Evolutionary conservation across 53 echinoderm and acorn worm species (phyloP).

Genomic region (Arbacia lixula): DNA sequence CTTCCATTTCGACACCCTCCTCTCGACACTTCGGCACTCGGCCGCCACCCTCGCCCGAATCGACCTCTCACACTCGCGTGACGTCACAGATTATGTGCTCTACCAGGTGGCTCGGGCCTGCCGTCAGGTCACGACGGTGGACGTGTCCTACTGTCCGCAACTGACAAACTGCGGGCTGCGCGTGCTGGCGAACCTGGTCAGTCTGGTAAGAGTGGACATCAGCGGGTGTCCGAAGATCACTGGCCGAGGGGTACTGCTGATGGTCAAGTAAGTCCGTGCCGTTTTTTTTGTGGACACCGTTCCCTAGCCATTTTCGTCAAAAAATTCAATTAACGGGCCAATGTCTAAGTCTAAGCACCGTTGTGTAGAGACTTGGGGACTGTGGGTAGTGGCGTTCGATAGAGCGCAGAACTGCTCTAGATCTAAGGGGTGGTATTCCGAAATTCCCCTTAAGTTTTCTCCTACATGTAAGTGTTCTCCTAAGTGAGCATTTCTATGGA

Average conservation of each 20-base stretch:
- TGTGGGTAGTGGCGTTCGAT: no score
- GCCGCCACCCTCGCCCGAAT: conserved; percentile 42
- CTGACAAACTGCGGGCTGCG: conserved; percentile 72
- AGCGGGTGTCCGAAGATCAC: conserved; percentile 82
- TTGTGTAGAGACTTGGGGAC: no score
- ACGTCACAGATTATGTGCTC: conserved; percentile 76
- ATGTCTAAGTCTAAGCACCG: no score
- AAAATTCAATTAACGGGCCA: no score
- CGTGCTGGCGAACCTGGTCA: conserved; percentile 57
- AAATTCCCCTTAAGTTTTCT: no score
- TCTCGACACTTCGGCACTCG: not conserved
- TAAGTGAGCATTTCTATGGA: no score
- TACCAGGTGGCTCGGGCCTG: conserved; percentile 62
- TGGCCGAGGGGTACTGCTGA: conserved; percentile 62
- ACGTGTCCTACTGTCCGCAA: conserved; percentile 65
- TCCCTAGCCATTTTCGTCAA: not conserved
- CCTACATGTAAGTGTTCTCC: no score
- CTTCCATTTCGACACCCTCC: conserved; percentile 33
- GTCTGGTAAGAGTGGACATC: conserved; percentile 62
- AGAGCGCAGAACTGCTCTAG: no score
- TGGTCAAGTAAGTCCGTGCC: conserved; percentile 53
- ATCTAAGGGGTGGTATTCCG: no score
- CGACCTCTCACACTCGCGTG: conserved; percentile 72
- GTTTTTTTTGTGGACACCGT: not conserved
- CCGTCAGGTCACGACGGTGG: conserved; percentile 19